phyloP scores from a whole-genome alignment of 2,888 invertebrate species.

The Anorthoa munda region DNA sequence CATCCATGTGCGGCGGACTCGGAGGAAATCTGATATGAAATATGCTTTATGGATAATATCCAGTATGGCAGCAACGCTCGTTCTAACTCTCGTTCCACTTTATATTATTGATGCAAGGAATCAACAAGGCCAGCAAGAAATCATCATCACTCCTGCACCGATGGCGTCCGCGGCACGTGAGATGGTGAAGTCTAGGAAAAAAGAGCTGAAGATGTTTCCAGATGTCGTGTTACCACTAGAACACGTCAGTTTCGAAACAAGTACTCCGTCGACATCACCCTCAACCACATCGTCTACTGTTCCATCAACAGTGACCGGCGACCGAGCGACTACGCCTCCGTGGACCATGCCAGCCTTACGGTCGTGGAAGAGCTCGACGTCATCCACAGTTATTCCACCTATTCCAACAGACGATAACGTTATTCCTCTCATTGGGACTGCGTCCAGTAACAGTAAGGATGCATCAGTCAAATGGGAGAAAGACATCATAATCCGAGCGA shows the following conservation, averaged over 20 bases:
- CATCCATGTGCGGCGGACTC: conserved; percentile 83
- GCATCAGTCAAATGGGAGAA: conserved; percentile 85
- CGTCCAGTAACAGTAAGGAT: conserved; percentile 80
- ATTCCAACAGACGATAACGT: conserved; percentile 80
- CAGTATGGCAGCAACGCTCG: conserved; percentile 80
- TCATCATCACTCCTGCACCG: conserved; percentile 74
- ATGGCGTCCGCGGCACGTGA: conserved; percentile 78
- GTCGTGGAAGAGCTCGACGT: conserved; percentile 83
- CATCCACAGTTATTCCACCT: conserved; percentile 80
- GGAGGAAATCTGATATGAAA: conserved; percentile 82
- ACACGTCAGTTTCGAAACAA: conserved; percentile 72
- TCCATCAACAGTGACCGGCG: conserved; percentile 72
- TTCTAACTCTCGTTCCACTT: conserved; percentile 81
- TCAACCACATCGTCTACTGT: conserved; percentile 72
- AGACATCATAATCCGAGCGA: conserved; percentile 84
- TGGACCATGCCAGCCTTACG: conserved; percentile 90
- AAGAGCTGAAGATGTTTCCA: conserved; percentile 81
- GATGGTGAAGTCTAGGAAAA: conserved; percentile 82
- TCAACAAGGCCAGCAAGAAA: conserved; percentile 74
- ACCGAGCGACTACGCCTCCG: conserved; percentile 83
- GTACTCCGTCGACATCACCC: conserved; percentile 71
- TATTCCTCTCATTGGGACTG: conserved; percentile 78
- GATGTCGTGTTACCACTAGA: conserved; percentile 76
- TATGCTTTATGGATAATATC: conserved; percentile 83
- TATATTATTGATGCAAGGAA: conserved; percentile 82